A percentile compares a stretch with the other conserved stretches of the same genome.
These are phyloP conservation scores for Pelobates fuscus DNA, from an alignment of 2,113 vertebrate species.

Conservation along the genomic window DNA sequence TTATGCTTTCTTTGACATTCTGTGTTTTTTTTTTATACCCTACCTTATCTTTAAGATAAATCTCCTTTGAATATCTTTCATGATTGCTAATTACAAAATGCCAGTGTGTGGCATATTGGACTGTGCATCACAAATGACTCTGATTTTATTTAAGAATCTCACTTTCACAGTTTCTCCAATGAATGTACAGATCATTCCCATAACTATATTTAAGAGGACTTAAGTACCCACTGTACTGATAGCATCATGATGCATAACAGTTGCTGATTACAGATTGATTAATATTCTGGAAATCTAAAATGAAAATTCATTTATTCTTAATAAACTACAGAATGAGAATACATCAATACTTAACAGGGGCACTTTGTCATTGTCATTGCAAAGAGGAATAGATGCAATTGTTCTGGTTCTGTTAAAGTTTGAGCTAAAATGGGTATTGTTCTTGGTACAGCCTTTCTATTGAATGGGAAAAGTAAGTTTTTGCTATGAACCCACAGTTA, in stretches of 20 bases:
- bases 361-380: constrained; percentile 22
- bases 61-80: too few relatives aligned
- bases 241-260: background rate
- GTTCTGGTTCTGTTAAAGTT: too few relatives aligned
- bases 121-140: too few relatives aligned
- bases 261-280: constrained; percentile 30
- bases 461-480: too few relatives aligned
- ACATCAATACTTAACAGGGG: constrained; percentile 7
- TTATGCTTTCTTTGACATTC: too few relatives aligned
- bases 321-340: constrained; percentile 20
- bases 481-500: too few relatives aligned
- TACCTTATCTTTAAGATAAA: background rate
- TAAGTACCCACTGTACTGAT: background rate
- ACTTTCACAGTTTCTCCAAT: background rate
- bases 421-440: too few relatives aligned
- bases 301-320: constrained; percentile 34
- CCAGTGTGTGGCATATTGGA: too few relatives aligned
- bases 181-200: background rate
- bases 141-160: background rate
- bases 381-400: background rate
- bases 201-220: too few relatives aligned
- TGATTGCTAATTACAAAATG: too few relatives aligned
- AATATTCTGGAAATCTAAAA: constrained; percentile 13
- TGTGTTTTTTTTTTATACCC: constrained; percentile 12
- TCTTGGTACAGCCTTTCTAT: too few relatives aligned